Conservation (phyloP, 2,888 invertebrate genomes). For the Gibbula magus region DNA sequence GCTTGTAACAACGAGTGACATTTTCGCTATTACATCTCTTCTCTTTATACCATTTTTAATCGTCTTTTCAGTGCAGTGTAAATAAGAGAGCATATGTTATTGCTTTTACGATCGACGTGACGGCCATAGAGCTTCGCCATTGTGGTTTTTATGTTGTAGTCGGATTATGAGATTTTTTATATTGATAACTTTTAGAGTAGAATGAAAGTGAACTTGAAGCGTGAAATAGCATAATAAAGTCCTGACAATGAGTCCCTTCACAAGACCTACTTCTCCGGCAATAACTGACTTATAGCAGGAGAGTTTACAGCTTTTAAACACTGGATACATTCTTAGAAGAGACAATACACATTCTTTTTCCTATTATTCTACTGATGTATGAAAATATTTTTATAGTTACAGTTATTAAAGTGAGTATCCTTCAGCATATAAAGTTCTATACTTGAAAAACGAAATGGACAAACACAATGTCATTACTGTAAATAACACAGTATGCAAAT, state of each 20-base stretch:
- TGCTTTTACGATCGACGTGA: background rate
- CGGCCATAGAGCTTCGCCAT: background rate
- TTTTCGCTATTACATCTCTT: background rate
- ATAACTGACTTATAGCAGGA: background rate
- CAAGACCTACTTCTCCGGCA: background rate
- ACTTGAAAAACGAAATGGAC: too few relatives aligned
- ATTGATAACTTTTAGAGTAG: background rate
- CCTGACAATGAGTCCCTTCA: background rate
- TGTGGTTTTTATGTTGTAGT: background rate
- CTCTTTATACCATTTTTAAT: background rate
- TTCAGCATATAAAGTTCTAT: too few relatives aligned
- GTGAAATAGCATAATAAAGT: background rate
- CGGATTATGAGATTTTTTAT: background rate
- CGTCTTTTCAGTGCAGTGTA: background rate
- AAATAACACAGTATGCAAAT: too few relatives aligned
- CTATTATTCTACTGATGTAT: too few relatives aligned
- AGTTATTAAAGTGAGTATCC: too few relatives aligned
- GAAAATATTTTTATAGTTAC: too few relatives aligned
- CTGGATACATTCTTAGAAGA: too few relatives aligned
- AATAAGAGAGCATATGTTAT: background rate
- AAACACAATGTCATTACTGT: too few relatives aligned
- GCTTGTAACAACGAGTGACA: background rate
- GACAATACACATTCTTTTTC: too few relatives aligned
- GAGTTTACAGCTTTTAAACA: background rate
- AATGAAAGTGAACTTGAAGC: conserved; percentile 4